phyloP scores from a whole-genome alignment of 2,113 vertebrate genomes.

The Notothenia coriiceps region DNA sequence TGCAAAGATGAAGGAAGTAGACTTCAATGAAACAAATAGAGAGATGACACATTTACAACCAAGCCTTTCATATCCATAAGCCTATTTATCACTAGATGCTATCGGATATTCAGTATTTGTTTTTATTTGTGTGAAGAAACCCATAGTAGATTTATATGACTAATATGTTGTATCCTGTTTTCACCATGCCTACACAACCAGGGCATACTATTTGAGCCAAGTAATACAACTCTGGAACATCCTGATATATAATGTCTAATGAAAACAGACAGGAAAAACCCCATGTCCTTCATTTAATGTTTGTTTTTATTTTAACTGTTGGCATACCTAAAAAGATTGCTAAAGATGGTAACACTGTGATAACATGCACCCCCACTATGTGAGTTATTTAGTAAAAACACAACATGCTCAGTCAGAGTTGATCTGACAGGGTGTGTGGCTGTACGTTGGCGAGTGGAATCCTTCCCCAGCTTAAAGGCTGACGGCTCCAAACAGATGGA shows the following conservation, averaged over 20 bases:
- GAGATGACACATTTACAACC: constrained; percentile 42
- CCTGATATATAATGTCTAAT: background rate
- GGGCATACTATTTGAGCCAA: constrained; percentile 38
- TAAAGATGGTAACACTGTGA: constrained; percentile 15
- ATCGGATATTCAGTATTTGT: constrained; percentile 31
- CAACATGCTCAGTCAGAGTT: constrained; percentile 7
- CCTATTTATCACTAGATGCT: constrained; percentile 37
- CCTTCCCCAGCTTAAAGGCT: constrained; percentile 55
- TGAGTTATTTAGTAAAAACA: constrained; percentile 23
- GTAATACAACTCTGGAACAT: constrained; percentile 43
- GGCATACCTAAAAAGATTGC: too few species aligned
- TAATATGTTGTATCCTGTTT: constrained; percentile 32
- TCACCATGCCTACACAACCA: constrained; percentile 45
- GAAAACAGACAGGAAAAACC: constrained; percentile 29
- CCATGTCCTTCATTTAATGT: constrained; percentile 23
- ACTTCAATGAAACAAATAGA: constrained; percentile 29
- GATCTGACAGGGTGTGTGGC: constrained; percentile 19
- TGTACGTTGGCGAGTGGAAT: constrained; percentile 38
- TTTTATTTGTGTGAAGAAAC: constrained; percentile 20
- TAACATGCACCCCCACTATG: background rate
- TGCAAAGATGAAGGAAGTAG: constrained; percentile 19
- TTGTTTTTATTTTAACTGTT: constrained; percentile 45
- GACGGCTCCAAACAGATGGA: constrained; percentile 77
- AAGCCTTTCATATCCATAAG: constrained; percentile 30
- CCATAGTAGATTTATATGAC: constrained; percentile 12